Evolutionary conservation across 2,888 invertebrate genomes (phyloP), one percentile per base, ranked within the genome.

Genomic region (Conomelus anceps): DNA sequence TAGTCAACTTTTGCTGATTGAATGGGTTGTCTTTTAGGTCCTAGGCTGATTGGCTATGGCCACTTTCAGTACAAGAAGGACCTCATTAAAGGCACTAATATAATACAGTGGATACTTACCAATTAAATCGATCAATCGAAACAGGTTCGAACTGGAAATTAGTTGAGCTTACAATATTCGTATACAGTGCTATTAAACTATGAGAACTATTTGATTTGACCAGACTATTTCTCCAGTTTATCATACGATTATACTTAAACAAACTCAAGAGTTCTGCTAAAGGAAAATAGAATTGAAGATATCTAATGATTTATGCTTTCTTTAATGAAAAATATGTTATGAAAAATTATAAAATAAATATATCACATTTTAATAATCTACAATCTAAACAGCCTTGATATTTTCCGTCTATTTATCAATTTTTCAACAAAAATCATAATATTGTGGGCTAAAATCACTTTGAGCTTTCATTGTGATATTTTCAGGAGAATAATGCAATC

Each of bases 351-450:
- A 86, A 89, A 86, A 89, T 86, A 90, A 90, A 90, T 90, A 90
- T 89, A 89, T 89, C 89, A 90, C 89, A 90, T 90, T 89, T 89
- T 89, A 90, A 90, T 86, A 34, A 86, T 88, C 90, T 90, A 90
- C 88, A 85, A 90, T 89, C 89, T 90, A 90, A 90, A 90, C 90
- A 90, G 90, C 90, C 90, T 90, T 90, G 88, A 86, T 86, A 86
- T 89, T 88, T 88, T 88, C 24, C 29, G 22, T 86, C 22, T 86
- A 23, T 86, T 86, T 26, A 7, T 86, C 20, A 29, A 24, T 13
- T 86, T 86, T 86, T 26, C 9, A 26, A 63, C 63, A 63, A 63
- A 63, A 85, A 3, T 85, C 23, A 23, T 85, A 22, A 24, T 85
- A 22, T 85, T 85, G 22, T 24, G 24, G 23, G 85, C 24, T 23